A percentile compares a stretch with the other conserved stretches of the same genome.
Evolutionary conservation across 2,797 vertebrate species (phyloP).

Genomic region (Gymnothorax reevesii): DNA sequence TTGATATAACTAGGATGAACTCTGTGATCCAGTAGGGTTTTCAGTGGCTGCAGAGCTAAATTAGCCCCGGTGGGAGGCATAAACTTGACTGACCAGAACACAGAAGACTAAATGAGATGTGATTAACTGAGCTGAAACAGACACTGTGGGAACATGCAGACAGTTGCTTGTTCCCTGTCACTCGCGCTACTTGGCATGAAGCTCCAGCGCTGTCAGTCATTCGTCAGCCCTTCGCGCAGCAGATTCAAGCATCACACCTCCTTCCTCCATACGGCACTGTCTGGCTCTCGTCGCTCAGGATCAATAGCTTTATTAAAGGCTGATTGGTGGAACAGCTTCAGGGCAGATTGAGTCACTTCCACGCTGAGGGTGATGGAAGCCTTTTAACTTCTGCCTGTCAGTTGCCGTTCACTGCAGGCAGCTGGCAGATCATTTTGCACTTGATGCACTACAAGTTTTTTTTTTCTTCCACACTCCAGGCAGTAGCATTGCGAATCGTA

Average conservation of each 20-base stretch:
- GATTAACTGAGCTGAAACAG: neutral
- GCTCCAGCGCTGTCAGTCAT: conserved; percentile 10
- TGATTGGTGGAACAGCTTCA: conserved; percentile 27
- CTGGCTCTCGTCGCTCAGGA: conserved; percentile 21
- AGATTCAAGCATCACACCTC: neutral
- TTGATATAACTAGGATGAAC: neutral
- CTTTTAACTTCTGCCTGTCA: conserved; percentile 18
- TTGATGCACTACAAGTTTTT: neutral
- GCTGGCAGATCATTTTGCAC: conserved; percentile 6
- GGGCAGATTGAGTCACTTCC: conserved; percentile 19
- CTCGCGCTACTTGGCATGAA: neutral
- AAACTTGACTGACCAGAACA: neutral
- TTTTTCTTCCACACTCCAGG: neutral
- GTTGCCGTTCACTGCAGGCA: conserved; percentile 18
- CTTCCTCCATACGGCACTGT: neutral
- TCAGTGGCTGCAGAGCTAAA: neutral
- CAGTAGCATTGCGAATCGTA: neutral
- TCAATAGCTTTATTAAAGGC: conserved; percentile 39
- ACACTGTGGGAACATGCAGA: neutral
- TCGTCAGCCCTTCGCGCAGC: neutral
- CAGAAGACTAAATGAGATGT: neutral
- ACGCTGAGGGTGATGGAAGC: conserved; percentile 19
- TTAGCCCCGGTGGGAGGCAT: neutral
- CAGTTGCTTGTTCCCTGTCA: neutral
- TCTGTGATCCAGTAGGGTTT: neutral